phyloP scores from a whole-genome alignment of 2,113 vertebrate species.

The Budorcas taxicolor region DNA sequence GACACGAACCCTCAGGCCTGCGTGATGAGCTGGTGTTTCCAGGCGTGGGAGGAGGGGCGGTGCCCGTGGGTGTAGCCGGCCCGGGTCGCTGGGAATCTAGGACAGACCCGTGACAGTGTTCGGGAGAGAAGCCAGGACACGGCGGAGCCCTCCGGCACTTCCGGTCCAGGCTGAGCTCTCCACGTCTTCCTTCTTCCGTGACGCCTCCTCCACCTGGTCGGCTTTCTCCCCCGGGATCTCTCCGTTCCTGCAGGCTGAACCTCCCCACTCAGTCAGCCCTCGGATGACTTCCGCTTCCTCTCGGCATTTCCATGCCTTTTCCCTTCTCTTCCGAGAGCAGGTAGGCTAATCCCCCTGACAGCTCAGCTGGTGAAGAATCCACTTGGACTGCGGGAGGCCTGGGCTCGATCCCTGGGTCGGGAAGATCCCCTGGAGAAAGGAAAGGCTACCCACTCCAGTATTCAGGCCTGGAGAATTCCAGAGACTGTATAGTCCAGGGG shows the following conservation, averaged over 20 bases:
- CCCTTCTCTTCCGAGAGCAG: no score
- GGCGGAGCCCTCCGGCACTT: rapidly evolving
- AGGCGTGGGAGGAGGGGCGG: rapidly evolving
- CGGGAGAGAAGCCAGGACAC: rapidly evolving
- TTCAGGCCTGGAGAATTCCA: no score
- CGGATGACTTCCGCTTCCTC: not conserved
- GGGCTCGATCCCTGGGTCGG: not conserved
- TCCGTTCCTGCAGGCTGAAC: not conserved
- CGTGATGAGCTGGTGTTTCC: rapidly evolving
- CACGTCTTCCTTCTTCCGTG: rapidly evolving
- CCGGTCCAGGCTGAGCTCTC: not conserved
- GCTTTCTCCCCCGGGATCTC: not conserved
- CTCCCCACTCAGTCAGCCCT: rapidly evolving
- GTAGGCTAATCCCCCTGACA: not conserved
- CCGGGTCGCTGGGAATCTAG: rapidly evolving
- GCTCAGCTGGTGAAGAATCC: not conserved
- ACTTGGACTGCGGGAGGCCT: not conserved
- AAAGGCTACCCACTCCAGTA: no score
- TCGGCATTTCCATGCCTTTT: rapidly evolving
- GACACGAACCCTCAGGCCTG: rapidly evolving
- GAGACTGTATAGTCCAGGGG: no score
- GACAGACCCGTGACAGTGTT: rapidly evolving
- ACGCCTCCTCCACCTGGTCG: not conserved
- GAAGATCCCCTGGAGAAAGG: no score
- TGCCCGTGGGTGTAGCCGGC: rapidly evolving